phyloP scores from a whole-genome alignment of 1,140 invertebrate species.

The Ooceraea biroi region DNA sequence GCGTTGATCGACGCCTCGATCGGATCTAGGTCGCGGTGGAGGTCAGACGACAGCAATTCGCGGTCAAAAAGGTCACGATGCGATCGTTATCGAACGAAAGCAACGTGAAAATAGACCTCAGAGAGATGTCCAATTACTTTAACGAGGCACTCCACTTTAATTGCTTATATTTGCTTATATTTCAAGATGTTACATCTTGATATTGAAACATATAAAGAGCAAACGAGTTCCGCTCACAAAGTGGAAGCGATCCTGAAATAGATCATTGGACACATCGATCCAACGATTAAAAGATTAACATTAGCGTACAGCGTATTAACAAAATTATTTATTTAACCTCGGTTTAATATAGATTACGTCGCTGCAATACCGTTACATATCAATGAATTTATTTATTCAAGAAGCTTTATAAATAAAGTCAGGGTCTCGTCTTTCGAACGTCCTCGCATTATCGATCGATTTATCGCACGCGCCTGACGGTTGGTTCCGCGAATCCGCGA shows the following conservation, averaged over 20 bases:
- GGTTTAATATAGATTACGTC: too few species aligned
- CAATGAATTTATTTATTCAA: constrained; percentile 15
- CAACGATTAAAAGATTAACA: too few species aligned
- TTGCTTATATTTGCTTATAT: not conserved
- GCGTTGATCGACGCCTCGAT: constrained; percentile 36
- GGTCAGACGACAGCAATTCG: constrained; percentile 42
- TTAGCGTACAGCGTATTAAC: too few species aligned
- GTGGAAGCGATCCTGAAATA: too few species aligned
- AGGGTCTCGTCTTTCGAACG: constrained; percentile 22
- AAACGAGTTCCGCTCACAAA: too few species aligned
- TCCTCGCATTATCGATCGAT: constrained; percentile 27
- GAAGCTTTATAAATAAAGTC: not conserved
- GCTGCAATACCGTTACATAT: not conserved
- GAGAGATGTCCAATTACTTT: constrained; percentile 26
- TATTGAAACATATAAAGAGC: too few species aligned
- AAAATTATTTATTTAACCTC: too few species aligned
- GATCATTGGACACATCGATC: too few species aligned
- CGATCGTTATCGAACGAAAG: constrained; percentile 57
- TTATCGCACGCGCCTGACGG: not conserved
- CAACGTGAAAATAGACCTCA: constrained; percentile 36
- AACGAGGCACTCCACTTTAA: not conserved
- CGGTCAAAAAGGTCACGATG: constrained; percentile 38
- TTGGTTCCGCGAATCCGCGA: not conserved
- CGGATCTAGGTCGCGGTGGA: constrained; percentile 23
- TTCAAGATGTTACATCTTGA: too few species aligned